Evolutionary conservation across 2,113 vertebrate genomes (phyloP), one percentile per base, ranked within the genome.

Genomic region (Tyto alba): DNA sequence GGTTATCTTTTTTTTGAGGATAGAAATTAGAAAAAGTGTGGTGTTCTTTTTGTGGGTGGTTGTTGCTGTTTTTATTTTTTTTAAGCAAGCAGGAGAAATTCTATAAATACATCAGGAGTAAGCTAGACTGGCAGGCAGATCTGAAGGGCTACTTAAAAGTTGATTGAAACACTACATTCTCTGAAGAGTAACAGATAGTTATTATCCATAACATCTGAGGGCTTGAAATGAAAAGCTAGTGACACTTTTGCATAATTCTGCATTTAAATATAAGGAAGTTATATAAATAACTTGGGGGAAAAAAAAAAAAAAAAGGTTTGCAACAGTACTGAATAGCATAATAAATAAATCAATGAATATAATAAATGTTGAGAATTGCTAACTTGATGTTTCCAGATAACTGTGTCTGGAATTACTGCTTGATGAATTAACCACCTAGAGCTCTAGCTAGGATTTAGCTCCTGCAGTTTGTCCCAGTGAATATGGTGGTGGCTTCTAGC

Each of bases 271-370:
- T 22, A 69, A 50, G 16, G 16, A 81, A 57, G 25, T 22, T 84
- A 36, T 30, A 0, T 60, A 30, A 0, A 30, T 25, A 88, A 48
- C 11, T 56, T 38, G 0, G n/a, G n/a, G n/a, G n/a, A n/a, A n/a
- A 67, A 67, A 19, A 14, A 72, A 73, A 71, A 72, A 75, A 52
- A 47, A 47, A 41, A 18, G 6, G 14, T 36, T 89, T 90, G 36
- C 11, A 68, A 19, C 4, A 45, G 11, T 60, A 27, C 17, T 79
- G 75, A 77, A 73, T 22, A 60, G 30, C 77, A 34, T 73, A 73
- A 6, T 55, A 18, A 40, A 8, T 86, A 50, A 40, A 55, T 75
- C 25, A 26, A 25, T 41, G 34, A 86, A 13, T 45, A 12, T 16
- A 67, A 22, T 67, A 27, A 57, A 77, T 76, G 19, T 53, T 80